phyloP scores from a whole-genome alignment of 2,113 vertebrate genomes.

The Caretta caretta region DNA sequence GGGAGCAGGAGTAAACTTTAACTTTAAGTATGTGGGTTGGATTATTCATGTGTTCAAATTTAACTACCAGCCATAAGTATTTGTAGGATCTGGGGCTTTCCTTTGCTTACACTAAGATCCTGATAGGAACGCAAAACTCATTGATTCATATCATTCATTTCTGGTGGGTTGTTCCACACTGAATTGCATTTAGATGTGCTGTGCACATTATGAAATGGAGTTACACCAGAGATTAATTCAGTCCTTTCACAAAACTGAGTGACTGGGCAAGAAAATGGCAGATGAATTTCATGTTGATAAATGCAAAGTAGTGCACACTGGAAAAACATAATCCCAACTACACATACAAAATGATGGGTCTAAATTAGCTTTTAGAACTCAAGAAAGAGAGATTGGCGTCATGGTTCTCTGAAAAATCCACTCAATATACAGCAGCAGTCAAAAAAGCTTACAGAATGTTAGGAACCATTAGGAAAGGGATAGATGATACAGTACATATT shows the following conservation, averaged over 20 bases:
- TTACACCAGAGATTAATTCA: neutral
- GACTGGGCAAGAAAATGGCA: too few relatives aligned
- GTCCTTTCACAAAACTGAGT: neutral
- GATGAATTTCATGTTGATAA: too few relatives aligned
- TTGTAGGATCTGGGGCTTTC: neutral
- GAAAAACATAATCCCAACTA: too few relatives aligned
- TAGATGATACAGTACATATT: too few relatives aligned
- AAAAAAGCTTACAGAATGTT: too few relatives aligned
- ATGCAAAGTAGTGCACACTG: too few relatives aligned
- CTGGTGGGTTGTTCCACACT: neutral
- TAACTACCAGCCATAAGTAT: neutral
- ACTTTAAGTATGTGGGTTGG: neutral
- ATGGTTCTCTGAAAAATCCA: too few relatives aligned
- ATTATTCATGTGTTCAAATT: neutral
- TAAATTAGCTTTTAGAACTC: too few relatives aligned
- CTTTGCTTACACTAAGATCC: neutral
- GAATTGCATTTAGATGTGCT: neutral
- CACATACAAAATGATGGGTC: too few relatives aligned
- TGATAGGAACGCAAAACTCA: neutral
- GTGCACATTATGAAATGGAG: neutral
- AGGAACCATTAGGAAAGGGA: too few relatives aligned
- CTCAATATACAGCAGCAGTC: too few relatives aligned
- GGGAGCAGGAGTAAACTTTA: neutral
- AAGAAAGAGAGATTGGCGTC: too few relatives aligned
- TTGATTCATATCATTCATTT: neutral